A percentile compares a stretch with the other conserved stretches of the same genome.
Conservation (phyloP, 1,140 invertebrate genomes). For the Ridgeia piscesae region DNA sequence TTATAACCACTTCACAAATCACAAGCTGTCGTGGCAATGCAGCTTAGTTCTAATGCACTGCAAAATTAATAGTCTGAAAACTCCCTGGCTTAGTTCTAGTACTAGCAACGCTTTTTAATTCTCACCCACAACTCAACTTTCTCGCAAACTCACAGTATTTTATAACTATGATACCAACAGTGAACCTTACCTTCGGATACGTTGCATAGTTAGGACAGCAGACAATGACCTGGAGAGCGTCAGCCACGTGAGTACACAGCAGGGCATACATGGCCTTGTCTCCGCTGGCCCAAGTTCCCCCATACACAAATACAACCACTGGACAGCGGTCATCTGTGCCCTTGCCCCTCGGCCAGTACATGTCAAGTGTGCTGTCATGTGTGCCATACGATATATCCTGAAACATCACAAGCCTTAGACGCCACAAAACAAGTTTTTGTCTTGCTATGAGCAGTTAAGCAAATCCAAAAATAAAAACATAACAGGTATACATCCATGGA, state of each 20-base stretch:
- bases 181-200: slow-evolving; percentile 50
- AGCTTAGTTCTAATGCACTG: too few relatives aligned
- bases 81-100: too few relatives aligned
- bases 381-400: slow-evolving; percentile 50
- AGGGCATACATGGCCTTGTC: slow-evolving; percentile 53
- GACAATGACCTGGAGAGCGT: slow-evolving; percentile 43
- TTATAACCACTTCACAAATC: too few relatives aligned
- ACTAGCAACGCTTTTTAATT: too few relatives aligned
- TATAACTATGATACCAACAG: too few relatives aligned
- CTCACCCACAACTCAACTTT: too few relatives aligned
- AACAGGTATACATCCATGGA: background rate
- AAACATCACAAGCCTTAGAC: background rate
- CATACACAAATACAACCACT: slow-evolving; percentile 53
- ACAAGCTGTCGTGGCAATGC: background rate
- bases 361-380: slow-evolving; percentile 47
- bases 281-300: slow-evolving; percentile 51
- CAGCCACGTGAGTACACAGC: slow-evolving; percentile 46
- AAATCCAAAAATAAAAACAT: background rate
- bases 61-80: too few relatives aligned
- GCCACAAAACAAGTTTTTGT: background rate
- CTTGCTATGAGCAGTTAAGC: background rate
- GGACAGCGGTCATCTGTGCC: slow-evolving; percentile 31
- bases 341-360: slow-evolving; percentile 39
- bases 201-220: slow-evolving; percentile 53
- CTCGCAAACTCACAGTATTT: too few relatives aligned